phyloP scores from a whole-genome alignment of 2,888 invertebrate genomes.

The Crocallis elinguaria region DNA sequence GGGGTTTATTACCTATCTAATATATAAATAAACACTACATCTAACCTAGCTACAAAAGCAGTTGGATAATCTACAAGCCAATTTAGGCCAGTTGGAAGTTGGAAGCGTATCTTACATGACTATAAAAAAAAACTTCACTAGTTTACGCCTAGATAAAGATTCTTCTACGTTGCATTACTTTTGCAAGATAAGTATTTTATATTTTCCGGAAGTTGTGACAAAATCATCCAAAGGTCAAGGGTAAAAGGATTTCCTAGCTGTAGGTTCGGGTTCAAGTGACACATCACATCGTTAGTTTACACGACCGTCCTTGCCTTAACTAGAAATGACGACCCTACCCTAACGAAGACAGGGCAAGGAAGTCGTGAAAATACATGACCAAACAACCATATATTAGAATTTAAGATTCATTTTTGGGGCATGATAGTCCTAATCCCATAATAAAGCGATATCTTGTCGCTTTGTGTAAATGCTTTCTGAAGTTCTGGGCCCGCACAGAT shows the following conservation, averaged over 20 bases:
- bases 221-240: constrained; percentile 11
- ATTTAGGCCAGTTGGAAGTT: too few relatives aligned
- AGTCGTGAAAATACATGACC: constrained; percentile 6
- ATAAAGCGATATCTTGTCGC: constrained; percentile 20
- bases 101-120: too few relatives aligned
- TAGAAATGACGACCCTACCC: constrained; percentile 15
- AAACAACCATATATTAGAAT: constrained; percentile 11
- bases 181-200: background rate
- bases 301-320: constrained; percentile 18
- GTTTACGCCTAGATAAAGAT: too few relatives aligned
- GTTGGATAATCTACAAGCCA: too few relatives aligned
- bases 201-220: constrained; percentile 1
- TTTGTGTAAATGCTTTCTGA: constrained; percentile 16
- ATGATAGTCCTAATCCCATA: constrained; percentile 14
- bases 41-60: too few relatives aligned
- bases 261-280: constrained; percentile 11
- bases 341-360: background rate
- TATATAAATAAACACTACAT: too few relatives aligned
- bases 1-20: too few relatives aligned
- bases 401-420: constrained; percentile 18
- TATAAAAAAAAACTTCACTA: too few relatives aligned
- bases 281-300: constrained; percentile 24
- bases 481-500: constrained; percentile 41
- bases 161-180: too few relatives aligned
- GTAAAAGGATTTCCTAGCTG: constrained; percentile 17